A percentile compares a stretch with the other conserved stretches of the same genome.
Evolutionary conservation across 92 coral and sea anemone species (phyloP).

Genomic region (Epizoanthus stellaris): DNA sequence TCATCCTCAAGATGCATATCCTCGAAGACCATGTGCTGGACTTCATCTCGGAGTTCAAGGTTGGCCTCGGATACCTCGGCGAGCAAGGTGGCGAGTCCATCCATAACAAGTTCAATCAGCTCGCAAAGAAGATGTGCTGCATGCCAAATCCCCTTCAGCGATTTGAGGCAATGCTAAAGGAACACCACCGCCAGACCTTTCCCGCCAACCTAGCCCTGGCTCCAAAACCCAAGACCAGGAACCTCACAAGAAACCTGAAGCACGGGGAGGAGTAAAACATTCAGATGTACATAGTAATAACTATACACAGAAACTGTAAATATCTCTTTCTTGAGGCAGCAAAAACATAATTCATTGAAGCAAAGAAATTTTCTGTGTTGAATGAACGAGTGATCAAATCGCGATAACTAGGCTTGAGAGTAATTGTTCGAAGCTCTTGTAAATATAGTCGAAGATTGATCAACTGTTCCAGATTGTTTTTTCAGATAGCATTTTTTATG

Average conservation of each 20-base stretch:
- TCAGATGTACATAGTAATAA: background rate
- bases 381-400: too few relatives aligned
- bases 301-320: background rate
- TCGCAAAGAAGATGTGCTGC: constrained; percentile 23
- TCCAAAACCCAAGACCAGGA: constrained; percentile 25
- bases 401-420: too few relatives aligned
- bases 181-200: constrained; percentile 37
- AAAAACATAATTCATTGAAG: background rate
- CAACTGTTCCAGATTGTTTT: background rate
- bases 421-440: background rate
- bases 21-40: constrained; percentile 34
- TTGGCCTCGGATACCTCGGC: constrained; percentile 42
- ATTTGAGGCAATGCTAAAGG: constrained; percentile 25
- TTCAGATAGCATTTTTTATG: too few relatives aligned
- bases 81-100: constrained; percentile 32
- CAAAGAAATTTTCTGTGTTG: background rate
- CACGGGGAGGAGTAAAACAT: background rate
- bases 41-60: constrained; percentile 25
- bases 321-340: background rate
- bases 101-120: constrained; percentile 35
- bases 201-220: constrained; percentile 18
- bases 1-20: constrained; percentile 48
- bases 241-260: background rate
- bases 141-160: constrained; percentile 37
- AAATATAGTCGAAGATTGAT: background rate